Evolutionary conservation across 2,113 vertebrate genomes (phyloP), one percentile per base, ranked within the genome.

Genomic region (Platanista minor): DNA sequence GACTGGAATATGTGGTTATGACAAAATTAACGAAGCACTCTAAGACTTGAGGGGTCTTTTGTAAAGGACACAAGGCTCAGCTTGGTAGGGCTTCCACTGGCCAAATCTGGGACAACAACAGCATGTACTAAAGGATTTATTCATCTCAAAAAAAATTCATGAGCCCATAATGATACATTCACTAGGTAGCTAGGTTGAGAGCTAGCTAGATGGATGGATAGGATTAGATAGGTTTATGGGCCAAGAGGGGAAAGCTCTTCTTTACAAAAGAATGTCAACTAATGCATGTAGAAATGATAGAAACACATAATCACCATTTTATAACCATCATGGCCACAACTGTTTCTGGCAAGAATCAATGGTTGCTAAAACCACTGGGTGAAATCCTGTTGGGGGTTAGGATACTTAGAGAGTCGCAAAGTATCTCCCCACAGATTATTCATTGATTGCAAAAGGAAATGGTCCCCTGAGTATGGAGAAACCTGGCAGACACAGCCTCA

Each of bases 201-300:
- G 69, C 43, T 71, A 82, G 59, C 6, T 52, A 54, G 83, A 36
- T 41, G 9, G 21, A 90, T 41, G 36, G n/a, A 39, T 67, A 89
- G 36, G 39, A 96, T 83, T 59, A 77, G 64, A 86, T 21, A 92
- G 25, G 72, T 49, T 74, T 86, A 27, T 29, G 18, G n/a, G 17
- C 7, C 80, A 49, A 87, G 49, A 92, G 78, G 6, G 59, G 27
- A 92, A 84, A 87, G 81, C 21, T 75, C 46, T 88, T 80, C 81
- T 94, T 91, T n/a, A 91, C 18, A 93, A 87, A 91, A 87, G 46
- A 62, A 88, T 85, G 46, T 59, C 80, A 77, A 41, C 52, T 57
- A 33, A 80, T 39, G 83, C 82, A 84, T 27, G 59, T 3, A 94
- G 57, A 94, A 69, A 64, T 54, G 18, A 54, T 29, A 64, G 62